These are phyloP conservation scores for Siderastrea siderea DNA, from an alignment of 92 coral and sea anemone species.

Conservation along the genomic window DNA sequence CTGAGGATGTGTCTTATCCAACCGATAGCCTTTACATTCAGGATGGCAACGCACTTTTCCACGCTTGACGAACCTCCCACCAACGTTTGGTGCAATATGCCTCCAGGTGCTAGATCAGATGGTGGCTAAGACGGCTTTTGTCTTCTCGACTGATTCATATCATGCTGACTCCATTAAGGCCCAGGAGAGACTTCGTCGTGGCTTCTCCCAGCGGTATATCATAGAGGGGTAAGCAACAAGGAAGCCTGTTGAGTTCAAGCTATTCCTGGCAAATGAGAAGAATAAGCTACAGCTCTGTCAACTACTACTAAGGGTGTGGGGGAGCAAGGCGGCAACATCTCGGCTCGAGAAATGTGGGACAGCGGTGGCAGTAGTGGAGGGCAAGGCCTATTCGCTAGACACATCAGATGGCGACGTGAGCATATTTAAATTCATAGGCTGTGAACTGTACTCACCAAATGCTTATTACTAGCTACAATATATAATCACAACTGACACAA, in stretches of 20 bases:
- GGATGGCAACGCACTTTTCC: constrained; percentile 73
- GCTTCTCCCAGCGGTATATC: constrained; percentile 53
- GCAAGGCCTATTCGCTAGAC: constrained; percentile 29
- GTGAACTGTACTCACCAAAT: background rate
- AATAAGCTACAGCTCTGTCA: constrained; percentile 54
- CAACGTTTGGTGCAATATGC: constrained; percentile 63
- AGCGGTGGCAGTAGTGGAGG: constrained; percentile 45
- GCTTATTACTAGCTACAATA: background rate
- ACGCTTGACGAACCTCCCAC: constrained; percentile 59
- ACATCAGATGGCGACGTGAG: constrained; percentile 28
- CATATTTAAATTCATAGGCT: constrained; percentile 11
- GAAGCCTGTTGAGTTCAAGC: constrained; percentile 66
- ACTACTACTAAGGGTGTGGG: constrained; percentile 48
- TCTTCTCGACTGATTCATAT: constrained; percentile 70
- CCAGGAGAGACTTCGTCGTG: constrained; percentile 64
- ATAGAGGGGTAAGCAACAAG: constrained; percentile 71
- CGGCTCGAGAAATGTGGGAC: constrained; percentile 42
- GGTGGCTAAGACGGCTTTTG: background rate
- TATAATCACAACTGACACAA: constrained; percentile 22
- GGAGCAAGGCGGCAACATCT: constrained; percentile 14
- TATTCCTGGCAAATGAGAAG: constrained; percentile 51
- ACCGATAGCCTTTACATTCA: constrained; percentile 55
- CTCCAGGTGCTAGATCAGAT: constrained; percentile 72
- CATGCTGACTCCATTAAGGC: constrained; percentile 68
- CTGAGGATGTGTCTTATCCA: constrained; percentile 53